Evolutionary conservation across 92 coral and sea anemone genomes (phyloP), one percentile per base, ranked within the genome.

Genomic region (Porites lobata): DNA sequence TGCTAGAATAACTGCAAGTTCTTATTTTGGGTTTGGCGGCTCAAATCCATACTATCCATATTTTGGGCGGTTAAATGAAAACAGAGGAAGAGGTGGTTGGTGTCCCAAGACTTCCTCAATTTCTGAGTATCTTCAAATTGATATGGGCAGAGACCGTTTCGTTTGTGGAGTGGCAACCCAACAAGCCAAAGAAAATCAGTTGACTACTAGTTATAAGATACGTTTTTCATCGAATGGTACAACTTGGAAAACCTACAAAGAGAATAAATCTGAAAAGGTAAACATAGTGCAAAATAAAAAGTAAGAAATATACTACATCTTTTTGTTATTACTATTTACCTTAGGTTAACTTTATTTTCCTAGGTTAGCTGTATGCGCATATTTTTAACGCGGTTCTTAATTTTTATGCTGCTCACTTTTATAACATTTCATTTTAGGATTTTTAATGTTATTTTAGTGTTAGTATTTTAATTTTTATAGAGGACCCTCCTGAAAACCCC

Each of bases 151-250:
- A 1, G 19, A n/a, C 66, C 29, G 24, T 19, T 54, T 47, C 9
- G 32, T 76, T 54, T 76, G 81, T 54, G 81, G 50, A 76, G 81
- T 76, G 52, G 50, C 66, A 54, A 76, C 81, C 0, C 66, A 76
- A 20, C 19, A 14, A 66, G 26, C 1, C 6, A n/a, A n/a, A 2
- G 69, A 65, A 65, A 14, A 0, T 63, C 20, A 17, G 2, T 18
- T 6, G 3, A 17, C 69, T 7, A 65, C 69, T 2, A 17, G 69
- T n/a, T 65, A 65, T 9, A 15, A 17, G 6, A 7, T 65, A n/a
- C n/a, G 22, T n/a, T 18, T n/a, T 6, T 65, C 69, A 18, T 4
- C 7, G 22, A 1, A 65, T 65, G 69, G 69, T 18, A 1, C 9
- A 14, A 65, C 24, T n/a, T 65, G 69, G 69, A 65, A 17, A 15